These are phyloP conservation scores for Dasysyrphus albostriatus DNA, from an alignment of 2,888 invertebrate species.

Conservation along the genomic window DNA sequence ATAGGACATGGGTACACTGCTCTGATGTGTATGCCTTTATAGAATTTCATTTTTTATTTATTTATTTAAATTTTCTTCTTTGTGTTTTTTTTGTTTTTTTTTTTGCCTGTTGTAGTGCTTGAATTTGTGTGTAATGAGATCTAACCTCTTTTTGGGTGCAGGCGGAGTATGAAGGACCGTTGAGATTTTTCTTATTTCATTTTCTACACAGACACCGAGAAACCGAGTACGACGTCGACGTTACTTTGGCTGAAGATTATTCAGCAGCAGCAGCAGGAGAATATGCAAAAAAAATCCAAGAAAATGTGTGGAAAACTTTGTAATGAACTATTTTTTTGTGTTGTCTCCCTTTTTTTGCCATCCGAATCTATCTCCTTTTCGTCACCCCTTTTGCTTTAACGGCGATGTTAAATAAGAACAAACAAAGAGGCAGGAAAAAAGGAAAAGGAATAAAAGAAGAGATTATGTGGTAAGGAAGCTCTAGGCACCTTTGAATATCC, in stretches of 20 bases:
- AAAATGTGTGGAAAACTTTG: conserved; percentile 36
- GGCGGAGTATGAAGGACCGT: conserved; percentile 7
- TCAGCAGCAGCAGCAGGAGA: background rate
- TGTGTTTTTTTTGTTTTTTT: background rate
- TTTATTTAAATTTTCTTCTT: conserved; percentile 15
- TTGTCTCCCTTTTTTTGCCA: background rate
- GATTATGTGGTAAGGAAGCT: conserved; percentile 52
- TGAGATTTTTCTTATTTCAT: conserved; percentile 19
- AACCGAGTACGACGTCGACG: background rate
- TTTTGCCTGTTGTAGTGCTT: conserved; percentile 15
- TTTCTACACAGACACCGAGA: background rate
- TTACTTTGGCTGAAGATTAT: conserved; percentile 1
- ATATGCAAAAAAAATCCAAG: background rate
- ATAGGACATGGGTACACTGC: background rate
- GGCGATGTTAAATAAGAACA: conserved; percentile 18
- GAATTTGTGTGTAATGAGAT: conserved; percentile 50
- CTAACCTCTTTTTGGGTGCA: conserved; percentile 6
- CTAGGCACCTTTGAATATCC: conserved; percentile 54
- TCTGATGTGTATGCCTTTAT: background rate
- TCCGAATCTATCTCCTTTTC: conserved; percentile 11
- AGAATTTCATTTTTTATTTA: conserved; percentile 7
- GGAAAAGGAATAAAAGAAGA: conserved; percentile 8
- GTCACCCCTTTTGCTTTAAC: conserved; percentile 8
- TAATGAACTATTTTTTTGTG: conserved; percentile 29
- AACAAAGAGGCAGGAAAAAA: conserved; percentile 3